These are phyloP conservation scores for Drosophila parthenogenetica DNA, from an alignment of 2,888 invertebrate species.

Conservation along the genomic window DNA sequence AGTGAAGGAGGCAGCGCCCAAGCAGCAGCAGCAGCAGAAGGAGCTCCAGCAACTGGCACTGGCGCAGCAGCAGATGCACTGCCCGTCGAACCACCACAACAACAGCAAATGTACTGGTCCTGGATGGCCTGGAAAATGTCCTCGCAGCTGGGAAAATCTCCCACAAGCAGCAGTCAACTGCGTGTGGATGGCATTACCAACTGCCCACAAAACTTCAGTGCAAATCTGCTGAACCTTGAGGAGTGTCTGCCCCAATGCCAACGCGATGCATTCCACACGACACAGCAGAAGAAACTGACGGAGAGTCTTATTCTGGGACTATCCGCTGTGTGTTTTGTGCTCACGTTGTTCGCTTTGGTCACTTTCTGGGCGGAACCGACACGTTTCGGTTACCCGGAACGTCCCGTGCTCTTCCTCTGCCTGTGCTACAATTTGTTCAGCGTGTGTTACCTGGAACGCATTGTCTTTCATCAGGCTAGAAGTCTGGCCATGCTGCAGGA, in stretches of 20 bases:
- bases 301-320: constrained; percentile 91
- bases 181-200: constrained; percentile 54
- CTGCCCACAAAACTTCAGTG: constrained; percentile 88
- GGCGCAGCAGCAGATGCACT: constrained; percentile 36
- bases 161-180: constrained; percentile 17
- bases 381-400: constrained; percentile 96
- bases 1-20: neutral
- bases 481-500: constrained; percentile 82
- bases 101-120: constrained; percentile 81
- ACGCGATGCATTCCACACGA: constrained; percentile 89
- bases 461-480: constrained; percentile 86
- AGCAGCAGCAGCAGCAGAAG: constrained; percentile 29
- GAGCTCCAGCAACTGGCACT: constrained; percentile 31
- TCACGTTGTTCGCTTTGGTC: constrained; percentile 92
- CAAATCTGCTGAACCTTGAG: constrained; percentile 85
- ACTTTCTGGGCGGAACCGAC: constrained; percentile 96
- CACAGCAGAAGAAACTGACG: constrained; percentile 89
- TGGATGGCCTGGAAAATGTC: constrained; percentile 82
- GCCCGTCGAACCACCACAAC: constrained; percentile 43
- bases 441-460: constrained; percentile 90
- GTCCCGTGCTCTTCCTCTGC: constrained; percentile 95
- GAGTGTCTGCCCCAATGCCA: constrained; percentile 88
- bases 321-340: constrained; percentile 91
- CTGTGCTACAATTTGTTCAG: constrained; percentile 94
- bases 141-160: constrained; percentile 63